phyloP scores from a whole-genome alignment of 2,888 invertebrate genomes.

The Stomorhina lunata region DNA sequence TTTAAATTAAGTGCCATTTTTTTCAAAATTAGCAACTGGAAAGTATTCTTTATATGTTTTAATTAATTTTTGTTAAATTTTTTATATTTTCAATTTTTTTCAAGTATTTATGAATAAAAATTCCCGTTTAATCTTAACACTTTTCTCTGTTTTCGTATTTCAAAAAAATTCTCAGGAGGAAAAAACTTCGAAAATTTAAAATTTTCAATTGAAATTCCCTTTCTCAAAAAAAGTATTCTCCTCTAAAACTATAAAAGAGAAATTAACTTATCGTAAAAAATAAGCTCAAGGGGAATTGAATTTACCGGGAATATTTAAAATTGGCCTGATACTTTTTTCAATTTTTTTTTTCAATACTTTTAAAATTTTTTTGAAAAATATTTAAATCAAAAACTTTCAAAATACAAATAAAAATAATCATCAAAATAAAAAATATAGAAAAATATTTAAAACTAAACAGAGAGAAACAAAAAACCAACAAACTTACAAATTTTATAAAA shows the following conservation, averaged over 20 bases:
- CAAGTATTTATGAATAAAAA: neutral
- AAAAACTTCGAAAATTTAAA: too few relatives aligned
- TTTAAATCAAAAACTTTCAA: neutral
- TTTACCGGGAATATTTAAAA: neutral
- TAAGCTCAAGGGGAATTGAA: too few relatives aligned
- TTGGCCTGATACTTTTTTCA: neutral
- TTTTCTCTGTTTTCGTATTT: too few relatives aligned
- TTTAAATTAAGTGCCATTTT: conserved; percentile 37
- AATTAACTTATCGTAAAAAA: neutral
- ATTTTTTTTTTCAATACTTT: neutral
- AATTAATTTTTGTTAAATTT: neutral
- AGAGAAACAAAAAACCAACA: conserved; percentile 15
- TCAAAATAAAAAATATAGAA: neutral
- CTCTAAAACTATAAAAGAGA: too few relatives aligned
- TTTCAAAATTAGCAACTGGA: conserved; percentile 31
- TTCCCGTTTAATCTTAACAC: too few relatives aligned
- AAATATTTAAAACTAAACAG: conserved; percentile 29
- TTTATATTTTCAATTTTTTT: neutral
- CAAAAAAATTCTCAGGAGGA: too few relatives aligned
- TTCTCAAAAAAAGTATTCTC: too few relatives aligned
- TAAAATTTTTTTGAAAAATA: conserved; percentile 39
- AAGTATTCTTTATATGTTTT: neutral
- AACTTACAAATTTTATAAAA: conserved; percentile 38
- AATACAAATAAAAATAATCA: conserved; percentile 41
- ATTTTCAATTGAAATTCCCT: too few relatives aligned